Evolutionary conservation across 2,888 invertebrate genomes (phyloP), one percentile per base, ranked within the genome.

Genomic region (Pardosa pseudoannulata): DNA sequence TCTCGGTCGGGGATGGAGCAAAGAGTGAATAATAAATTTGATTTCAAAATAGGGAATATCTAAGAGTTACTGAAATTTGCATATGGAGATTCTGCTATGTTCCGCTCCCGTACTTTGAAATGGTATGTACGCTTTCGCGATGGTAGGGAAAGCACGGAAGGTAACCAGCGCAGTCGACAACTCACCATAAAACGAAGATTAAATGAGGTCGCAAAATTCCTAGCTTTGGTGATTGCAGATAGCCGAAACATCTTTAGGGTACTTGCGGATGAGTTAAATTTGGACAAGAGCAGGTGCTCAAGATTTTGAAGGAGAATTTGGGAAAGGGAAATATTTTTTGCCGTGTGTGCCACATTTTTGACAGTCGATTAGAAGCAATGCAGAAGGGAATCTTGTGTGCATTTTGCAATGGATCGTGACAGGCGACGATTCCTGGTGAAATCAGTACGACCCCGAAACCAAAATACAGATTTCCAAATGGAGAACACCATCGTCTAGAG

Each of bases 1-100:
- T 50, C 50, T 9, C n/a, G 16, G 50, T 50, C 50, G 50, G 50
- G 5, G 50, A 50, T 50, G 50, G 62, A 62, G 16, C 62, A 62
- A 16, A 46, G 46, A 46, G 16, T 46, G 2, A 46, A 46, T 46
- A 46, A 9, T 16, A 16, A 16, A 16, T 36, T 36, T 36, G 5
- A 9, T 36, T 9, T 36, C 36, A 7, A 7, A 9, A 36, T 6
- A 16, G 16, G 16, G 16, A 46, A 2, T 7, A 16, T 46, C 16
- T 46, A 46, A 6, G 46, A 46, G 9, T 7, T 36, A 9, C 9
- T 36, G 36, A 36, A 36, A 9, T 16, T 13, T 46, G 46, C 16
- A 16, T 16, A 46, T 16, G 46, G 46, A 6, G 16, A 16, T 46
- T 6, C 7, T 46, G 16, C 46, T 13, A 13, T 46, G 7, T 46